phyloP scores from a whole-genome alignment of 2,888 invertebrate species.

The Hemithea aestivaria region DNA sequence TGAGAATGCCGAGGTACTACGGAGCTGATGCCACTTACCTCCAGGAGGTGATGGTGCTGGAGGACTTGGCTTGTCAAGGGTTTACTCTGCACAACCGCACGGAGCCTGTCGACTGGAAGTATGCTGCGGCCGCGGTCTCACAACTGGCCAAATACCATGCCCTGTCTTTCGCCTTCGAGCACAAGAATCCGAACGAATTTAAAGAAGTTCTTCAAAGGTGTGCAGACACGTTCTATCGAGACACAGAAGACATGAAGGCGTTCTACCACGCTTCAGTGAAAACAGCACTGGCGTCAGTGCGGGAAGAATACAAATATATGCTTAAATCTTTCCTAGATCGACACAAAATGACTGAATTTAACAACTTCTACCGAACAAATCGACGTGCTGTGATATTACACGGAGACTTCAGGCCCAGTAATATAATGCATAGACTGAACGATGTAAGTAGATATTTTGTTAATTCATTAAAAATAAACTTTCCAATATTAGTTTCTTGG shows the following conservation, averaged over 20 bases:
- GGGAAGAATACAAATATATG: conserved; percentile 36
- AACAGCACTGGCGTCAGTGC: conserved; percentile 23
- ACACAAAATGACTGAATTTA: too few species aligned
- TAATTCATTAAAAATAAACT: too few species aligned
- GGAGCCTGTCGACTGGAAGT: conserved; percentile 36
- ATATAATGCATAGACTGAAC: conserved; percentile 31
- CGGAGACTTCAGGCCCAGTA: conserved; percentile 39
- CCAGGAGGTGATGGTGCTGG: conserved; percentile 43
- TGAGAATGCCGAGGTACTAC: conserved; percentile 34
- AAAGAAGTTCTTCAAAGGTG: neutral
- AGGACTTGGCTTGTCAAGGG: conserved; percentile 29
- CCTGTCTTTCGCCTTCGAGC: conserved; percentile 41
- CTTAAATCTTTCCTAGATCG: too few species aligned
- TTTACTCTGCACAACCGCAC: conserved; percentile 37
- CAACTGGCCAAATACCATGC: conserved; percentile 49
- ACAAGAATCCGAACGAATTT: conserved; percentile 37
- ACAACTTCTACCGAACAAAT: too few species aligned
- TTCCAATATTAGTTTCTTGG: too few species aligned
- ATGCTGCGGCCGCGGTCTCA: conserved; percentile 30
- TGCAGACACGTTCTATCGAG: neutral
- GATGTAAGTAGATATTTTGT: too few species aligned
- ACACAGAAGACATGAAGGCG: neutral
- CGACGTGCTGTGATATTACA: conserved; percentile 29
- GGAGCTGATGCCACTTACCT: conserved; percentile 25
- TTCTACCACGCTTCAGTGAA: conserved; percentile 1